These are phyloP conservation scores for Rhynchonycteris naso DNA, from an alignment of 2,797 vertebrate genomes.

Conservation along the genomic window DNA sequence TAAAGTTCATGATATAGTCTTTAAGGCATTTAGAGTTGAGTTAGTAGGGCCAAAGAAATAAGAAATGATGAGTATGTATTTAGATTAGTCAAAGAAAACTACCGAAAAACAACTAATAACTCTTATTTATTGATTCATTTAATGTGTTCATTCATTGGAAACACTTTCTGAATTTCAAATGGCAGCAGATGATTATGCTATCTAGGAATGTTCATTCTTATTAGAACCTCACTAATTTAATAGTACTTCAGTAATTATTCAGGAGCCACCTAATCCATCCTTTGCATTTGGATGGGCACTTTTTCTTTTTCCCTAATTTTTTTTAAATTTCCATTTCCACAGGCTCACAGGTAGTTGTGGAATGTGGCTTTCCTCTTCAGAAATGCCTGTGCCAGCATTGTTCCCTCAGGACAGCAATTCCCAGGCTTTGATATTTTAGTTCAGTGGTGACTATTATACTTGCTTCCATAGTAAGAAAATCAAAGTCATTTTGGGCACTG, in stretches of 20 bases:
- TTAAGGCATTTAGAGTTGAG: background rate
- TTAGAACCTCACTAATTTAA: background rate
- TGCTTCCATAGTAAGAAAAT: slow-evolving; percentile 53
- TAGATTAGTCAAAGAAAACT: background rate
- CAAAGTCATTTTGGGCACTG: slow-evolving; percentile 44
- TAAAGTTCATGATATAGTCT: background rate
- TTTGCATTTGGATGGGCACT: background rate
- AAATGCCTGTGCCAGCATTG: slow-evolving; percentile 32
- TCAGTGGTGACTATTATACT: slow-evolving; percentile 42
- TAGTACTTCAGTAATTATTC: background rate
- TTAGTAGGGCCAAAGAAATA: background rate
- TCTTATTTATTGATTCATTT: background rate
- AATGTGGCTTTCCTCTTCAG: slow-evolving; percentile 57
- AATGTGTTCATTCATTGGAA: background rate
- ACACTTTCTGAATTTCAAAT: background rate
- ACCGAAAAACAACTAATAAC: background rate
- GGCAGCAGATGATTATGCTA: background rate
- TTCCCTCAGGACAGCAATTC: background rate
- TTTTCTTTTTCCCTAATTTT: background rate
- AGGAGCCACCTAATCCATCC: background rate
- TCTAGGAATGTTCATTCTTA: background rate
- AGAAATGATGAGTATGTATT: background rate
- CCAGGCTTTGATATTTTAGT: slow-evolving; percentile 48
- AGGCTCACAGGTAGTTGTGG: slow-evolving; percentile 26
- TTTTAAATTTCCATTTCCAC: slow-evolving; percentile 20